Conservation (phyloP, 2,797 vertebrate genomes). For the Anguilla obscura region DNA sequence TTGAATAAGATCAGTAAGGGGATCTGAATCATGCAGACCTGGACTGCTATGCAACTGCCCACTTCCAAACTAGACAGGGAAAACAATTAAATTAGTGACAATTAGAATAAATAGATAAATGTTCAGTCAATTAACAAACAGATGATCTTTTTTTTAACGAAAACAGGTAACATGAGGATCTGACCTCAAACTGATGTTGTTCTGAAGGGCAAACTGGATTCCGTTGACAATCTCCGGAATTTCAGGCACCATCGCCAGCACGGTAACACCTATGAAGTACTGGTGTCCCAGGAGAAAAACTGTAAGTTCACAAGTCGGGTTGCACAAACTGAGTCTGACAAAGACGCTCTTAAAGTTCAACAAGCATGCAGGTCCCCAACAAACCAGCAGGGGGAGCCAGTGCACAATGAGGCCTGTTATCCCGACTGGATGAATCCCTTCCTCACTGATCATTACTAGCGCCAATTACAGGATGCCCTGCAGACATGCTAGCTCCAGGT, state of each 20-base stretch:
- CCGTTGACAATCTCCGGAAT: slow-evolving; percentile 88
- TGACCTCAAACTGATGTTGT: slow-evolving; percentile 87
- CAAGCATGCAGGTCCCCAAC: background rate
- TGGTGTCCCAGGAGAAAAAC: slow-evolving; percentile 42
- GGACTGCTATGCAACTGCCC: slow-evolving; percentile 85
- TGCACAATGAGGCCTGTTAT: background rate
- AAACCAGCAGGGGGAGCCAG: background rate
- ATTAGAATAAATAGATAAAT: background rate
- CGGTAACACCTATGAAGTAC: slow-evolving; percentile 87
- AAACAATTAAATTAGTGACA: slow-evolving; percentile 6
- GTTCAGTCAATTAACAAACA: background rate
- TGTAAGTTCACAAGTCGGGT: background rate
- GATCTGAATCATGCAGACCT: slow-evolving; percentile 95
- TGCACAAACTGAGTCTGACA: too few relatives aligned
- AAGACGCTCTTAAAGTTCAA: background rate
- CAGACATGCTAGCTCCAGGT: background rate
- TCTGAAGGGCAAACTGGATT: slow-evolving; percentile 89
- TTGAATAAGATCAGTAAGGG: slow-evolving; percentile 86
- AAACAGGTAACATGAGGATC: slow-evolving; percentile 33
- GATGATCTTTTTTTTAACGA: background rate
- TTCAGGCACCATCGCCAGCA: slow-evolving; percentile 86
- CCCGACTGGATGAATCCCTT: background rate
- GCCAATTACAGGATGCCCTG: background rate
- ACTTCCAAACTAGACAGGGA: slow-evolving; percentile 81
- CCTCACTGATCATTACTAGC: background rate